Base-by-base conservation (phyloP, 2,797 vertebrate species). In the Cynopterus sphinx region DNA sequence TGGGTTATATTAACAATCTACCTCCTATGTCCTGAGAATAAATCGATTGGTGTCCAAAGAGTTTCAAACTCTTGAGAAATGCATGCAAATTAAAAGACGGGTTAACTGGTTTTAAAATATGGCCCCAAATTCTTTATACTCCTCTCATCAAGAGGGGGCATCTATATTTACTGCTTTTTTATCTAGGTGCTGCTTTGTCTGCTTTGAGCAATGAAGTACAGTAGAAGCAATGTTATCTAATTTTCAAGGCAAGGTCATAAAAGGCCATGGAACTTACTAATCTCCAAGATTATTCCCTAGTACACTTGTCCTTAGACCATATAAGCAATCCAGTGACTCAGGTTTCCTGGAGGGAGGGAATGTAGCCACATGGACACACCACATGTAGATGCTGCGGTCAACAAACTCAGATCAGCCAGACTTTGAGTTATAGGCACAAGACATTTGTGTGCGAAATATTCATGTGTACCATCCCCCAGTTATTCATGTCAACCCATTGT, bases 1-100 rank as follows among this genome's bases (percentile, higher is more conserved):
- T 55, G 39, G n/a, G 11, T 49, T 91, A n/a, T 65, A 70, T 81
- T 31, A 41, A 2, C 33, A 88, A 51, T 12, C 1, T 57, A 28
- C 3, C 6, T 71, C 31, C 17, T 70, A 0, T 68, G 11, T 87
- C n/a, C 33, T 55, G 8, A 77, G 17, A 57, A 39, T 82, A 71
- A 33, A 71, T 39, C 21, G 65, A 49, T 67, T 24, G 39, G 21
- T 53, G 31, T n/a, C 31, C 4, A 22, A n/a, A 5, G 74, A 78
- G 53, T 51, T 82, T 95, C 55, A 73, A 92, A 92, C 85, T 77
- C 41, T 87, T 90, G 15, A 78, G n/a, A 87, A 83, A 68, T 61
- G 26, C 12, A 71, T n/a, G 13, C 9, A 74, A 59, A 83, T 87
- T 61, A 71, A 78, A 82, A 81, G 21, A 13, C 16, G 67, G 9